Base-by-base conservation (phyloP, 2,113 vertebrate species). In the Bos indicus region DNA sequence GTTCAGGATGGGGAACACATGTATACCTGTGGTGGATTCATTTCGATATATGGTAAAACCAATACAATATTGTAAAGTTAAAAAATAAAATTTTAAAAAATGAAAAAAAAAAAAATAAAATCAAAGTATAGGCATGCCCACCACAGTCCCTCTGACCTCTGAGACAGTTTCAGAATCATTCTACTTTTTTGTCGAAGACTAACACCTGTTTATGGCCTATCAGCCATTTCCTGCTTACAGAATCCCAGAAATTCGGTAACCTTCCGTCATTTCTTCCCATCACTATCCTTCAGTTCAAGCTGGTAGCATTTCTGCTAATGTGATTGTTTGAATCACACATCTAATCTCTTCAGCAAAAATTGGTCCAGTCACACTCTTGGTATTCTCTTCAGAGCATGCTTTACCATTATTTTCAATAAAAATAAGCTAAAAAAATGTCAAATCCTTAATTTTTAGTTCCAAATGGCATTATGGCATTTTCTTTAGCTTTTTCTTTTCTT, bases 161-260 rank as follows among this genome's bases (percentile, higher is more conserved):
- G 40, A 80, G 19, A 19, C 6, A 77, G 19, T 16, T 7, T 62
- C 7, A 14, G 84, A 88, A 14, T 19, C 28, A 91, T 46, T 59
- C 57, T 52, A 89, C 5, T 26, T 2, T 82, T 97, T 54, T 48
- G 28, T 57, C 56, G 26, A 83, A 52, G 14, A 28, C n/a, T 78
- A 7, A 64, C 1, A 4, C 0, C 4, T 48, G 23, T 25, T 59
- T 21, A 14, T 21, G 15, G 16, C 7, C 33, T 62, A 0, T n/a
- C 2, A 33, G 16, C 12, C 15, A 43, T 90, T 86, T 84, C 28
- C 56, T 80, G 40, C 8, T 26, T 48, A 80, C 13, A 1, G 30
- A 83, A 77, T 84, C 36, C 13, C 19, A 67, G 56, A 93, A 64
- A 15, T 64, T 51, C 3, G 11, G 60, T 40, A 64, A 23, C 7